Evolutionary conservation across 2,113 vertebrate genomes (phyloP), one percentile per base, ranked within the genome.

Genomic region (Willisornis vidua): DNA sequence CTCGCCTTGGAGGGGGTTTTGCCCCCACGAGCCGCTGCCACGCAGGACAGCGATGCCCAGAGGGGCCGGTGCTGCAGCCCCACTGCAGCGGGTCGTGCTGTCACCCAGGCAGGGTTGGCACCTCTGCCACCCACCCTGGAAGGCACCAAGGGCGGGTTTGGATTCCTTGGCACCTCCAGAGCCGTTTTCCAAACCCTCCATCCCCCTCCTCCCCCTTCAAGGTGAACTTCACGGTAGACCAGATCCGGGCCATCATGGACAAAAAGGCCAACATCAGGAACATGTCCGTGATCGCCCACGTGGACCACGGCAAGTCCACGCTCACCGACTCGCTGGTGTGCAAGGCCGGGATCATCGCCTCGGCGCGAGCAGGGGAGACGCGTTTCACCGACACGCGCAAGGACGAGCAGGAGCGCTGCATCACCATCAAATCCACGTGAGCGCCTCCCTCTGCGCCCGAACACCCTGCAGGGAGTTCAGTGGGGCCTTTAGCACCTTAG

Each of bases 161-260:
- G 12, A 24, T 26, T 26, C 49, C 49, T 26, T 26, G 49, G 25
- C 49, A 26, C 14, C 14, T 12, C 25, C 49, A 15, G 49, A 51
- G 49, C 49, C 14, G 49, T 22, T 24, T 51, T 8, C 7, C 49
- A 51, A 51, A 26, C 49, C 49, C 24, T 17, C 20, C 48, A 20
- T 49, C 23, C 20, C 49, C 49, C 12, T 45, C 45, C 45, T 45
- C 49, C 49, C 24, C 24, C 3, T 17, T 89, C 84, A 95, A 98
- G 99, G 99, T 99, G 98, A 99, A 99, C 98, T 99, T 99, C 97
- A 99, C 99, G 4, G 98, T 99, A 96, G 99, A 99, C 96, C 99
- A 99, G 98, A 99, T 99, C 97, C 98, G 99, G 98, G 97, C 98
- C 98, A 99, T 99, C 98, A 99, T 99, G 99, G 99, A 99, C 98